Evolutionary conservation across 1,140 invertebrate species (phyloP), one percentile per base, ranked within the genome.

Genomic region (Drosophila pandora): DNA sequence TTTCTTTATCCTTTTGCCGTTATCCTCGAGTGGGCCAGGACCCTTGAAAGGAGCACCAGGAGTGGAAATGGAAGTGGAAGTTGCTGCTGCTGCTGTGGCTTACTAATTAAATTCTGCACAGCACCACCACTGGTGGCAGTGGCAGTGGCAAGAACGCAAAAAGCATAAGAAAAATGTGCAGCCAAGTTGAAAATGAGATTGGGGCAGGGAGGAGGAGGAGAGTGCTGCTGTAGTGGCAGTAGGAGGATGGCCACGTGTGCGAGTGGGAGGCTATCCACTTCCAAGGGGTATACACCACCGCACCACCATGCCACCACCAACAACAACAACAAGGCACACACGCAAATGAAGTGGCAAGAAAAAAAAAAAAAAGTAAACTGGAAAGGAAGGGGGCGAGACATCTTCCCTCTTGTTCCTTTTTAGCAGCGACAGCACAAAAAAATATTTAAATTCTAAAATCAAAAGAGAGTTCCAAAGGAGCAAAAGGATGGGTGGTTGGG

Each of bases 21-120:
- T 10, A 47, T 21, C 43, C 43, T 79, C 72, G 63, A 76, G 68
- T 75, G 67, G 79, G 43, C 37, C 55, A 60, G 43, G 64, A 17
- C 57, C 55, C 57, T 76, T 49, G 21, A 43, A 56, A 22, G 60
- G 22, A 69, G 65, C 34, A 9, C 21, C 23, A 13, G 4, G 43
- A 50, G 72, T 22, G 17, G 52, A 58, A 58, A 39, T 49, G 60
- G 52, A 58, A 58, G 48, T 49, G 60, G 23, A 67, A 59, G 34
- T 56, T 79, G 60, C 68, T 83, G 60, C 62, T 41, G 23, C 50
- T 32, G 58, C 45, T 39, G 39, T 25, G 50, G 63, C 64, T 60
- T 76, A 77, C 75, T 76, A 87, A 87, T 87, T 87, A 72, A 82
- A 71, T 79, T 88, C 48, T 61, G 13, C 63, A 67, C 34, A 34